Conservation (phyloP, 2,113 vertebrate species). For the Gopherus evgoodei region DNA sequence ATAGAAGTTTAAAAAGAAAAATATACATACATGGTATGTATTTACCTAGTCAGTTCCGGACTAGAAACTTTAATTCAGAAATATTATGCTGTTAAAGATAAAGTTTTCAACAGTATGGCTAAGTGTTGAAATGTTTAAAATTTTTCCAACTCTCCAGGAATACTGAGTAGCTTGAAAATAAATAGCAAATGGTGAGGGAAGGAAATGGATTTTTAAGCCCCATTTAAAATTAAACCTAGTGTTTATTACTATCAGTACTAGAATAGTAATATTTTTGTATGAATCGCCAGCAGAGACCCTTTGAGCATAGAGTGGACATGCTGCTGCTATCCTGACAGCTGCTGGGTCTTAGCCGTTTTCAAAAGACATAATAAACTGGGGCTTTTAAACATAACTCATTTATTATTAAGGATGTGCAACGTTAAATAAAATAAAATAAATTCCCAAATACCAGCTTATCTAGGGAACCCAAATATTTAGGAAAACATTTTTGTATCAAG, state of each 20-base stretch:
- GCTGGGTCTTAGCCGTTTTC: constrained; percentile 31
- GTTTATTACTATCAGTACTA: constrained; percentile 65
- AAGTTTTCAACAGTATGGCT: constrained; percentile 41
- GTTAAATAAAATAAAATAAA: not conserved
- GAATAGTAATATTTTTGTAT: constrained; percentile 53
- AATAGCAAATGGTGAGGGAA: constrained; percentile 69
- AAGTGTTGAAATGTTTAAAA: constrained; percentile 69
- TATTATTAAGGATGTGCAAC: constrained; percentile 52
- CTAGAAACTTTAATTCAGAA: constrained; percentile 68
- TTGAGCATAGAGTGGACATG: constrained; percentile 9
- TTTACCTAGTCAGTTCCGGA: constrained; percentile 56
- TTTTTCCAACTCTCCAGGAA: constrained; percentile 71
- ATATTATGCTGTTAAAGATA: constrained; percentile 37
- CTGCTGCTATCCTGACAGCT: constrained; percentile 39
- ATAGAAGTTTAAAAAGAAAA: constrained; percentile 61
- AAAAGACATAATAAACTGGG: constrained; percentile 51
- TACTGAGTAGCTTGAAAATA: constrained; percentile 75
- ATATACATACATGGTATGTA: constrained; percentile 59
- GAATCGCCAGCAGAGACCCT: constrained; percentile 45
- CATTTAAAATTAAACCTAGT: constrained; percentile 73
- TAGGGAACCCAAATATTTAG: constrained; percentile 49
- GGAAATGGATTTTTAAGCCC: constrained; percentile 71
- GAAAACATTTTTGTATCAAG: constrained; percentile 5
- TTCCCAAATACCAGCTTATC: not conserved
- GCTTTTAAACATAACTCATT: constrained; percentile 37